A percentile compares a stretch with the other conserved stretches of the same genome.
Evolutionary conservation across 2,797 vertebrate genomes (phyloP).

Genomic region (Neoniphon sammara): DNA sequence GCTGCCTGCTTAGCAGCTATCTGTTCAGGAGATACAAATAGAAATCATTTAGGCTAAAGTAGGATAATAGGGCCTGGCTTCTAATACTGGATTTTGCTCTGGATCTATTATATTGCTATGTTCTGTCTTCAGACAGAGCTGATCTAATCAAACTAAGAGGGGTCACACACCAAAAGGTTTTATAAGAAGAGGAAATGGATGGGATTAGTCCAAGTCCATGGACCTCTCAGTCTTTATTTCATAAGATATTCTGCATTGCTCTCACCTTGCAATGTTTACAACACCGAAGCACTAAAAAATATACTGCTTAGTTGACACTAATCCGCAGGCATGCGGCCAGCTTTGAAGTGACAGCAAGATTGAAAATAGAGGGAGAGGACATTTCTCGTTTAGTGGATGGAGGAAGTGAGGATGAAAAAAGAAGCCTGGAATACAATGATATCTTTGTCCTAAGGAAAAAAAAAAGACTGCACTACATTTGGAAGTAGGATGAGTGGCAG

Average conservation of each 20-base stretch:
- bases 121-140: conserved; percentile 16
- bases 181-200: conserved; percentile 23
- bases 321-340: conserved; percentile 33
- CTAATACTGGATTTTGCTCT: conserved; percentile 22
- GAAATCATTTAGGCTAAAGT: conserved; percentile 45
- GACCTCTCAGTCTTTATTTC: conserved; percentile 24
- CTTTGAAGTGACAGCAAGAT: conserved; percentile 61
- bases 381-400: conserved; percentile 52
- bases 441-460: conserved; percentile 56
- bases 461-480: conserved; percentile 33
- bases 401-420: conserved; percentile 40
- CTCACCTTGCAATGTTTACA: conserved; percentile 15
- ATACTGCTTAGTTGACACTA: conserved; percentile 38
- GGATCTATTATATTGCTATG: conserved; percentile 15
- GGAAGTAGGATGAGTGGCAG: conserved; percentile 13
- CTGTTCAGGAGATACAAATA: conserved; percentile 78
- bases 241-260: conserved; percentile 21
- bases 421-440: conserved; percentile 51
- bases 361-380: conserved; percentile 44
- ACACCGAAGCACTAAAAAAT: conserved; percentile 36
- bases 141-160: conserved; percentile 43
- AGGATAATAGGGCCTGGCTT: conserved; percentile 28
- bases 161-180: conserved; percentile 38
- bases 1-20: conserved; percentile 98
- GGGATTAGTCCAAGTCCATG: not conserved